phyloP scores from a whole-genome alignment of 1,140 invertebrate genomes.

The Rhynchophorus ferrugineus region DNA sequence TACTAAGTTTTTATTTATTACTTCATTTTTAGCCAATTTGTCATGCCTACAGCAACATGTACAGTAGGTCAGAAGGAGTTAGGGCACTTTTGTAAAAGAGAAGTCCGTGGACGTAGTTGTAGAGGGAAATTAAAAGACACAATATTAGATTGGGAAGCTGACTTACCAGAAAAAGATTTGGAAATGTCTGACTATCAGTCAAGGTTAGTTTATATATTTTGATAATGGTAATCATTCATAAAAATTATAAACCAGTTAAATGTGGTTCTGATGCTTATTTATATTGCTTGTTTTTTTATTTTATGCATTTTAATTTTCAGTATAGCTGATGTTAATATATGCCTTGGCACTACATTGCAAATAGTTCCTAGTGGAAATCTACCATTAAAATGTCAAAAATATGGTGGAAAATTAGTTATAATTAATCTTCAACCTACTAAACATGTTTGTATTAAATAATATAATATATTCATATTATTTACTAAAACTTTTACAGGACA shows the following conservation, averaged over 20 bases:
- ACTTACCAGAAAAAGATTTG: constrained; percentile 85
- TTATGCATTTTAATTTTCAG: too few species aligned
- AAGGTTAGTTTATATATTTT: constrained; percentile 49
- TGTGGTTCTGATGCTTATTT: constrained; percentile 6
- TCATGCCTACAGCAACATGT: constrained; percentile 66
- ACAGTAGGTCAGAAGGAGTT: constrained; percentile 89
- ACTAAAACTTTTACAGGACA: constrained; percentile 59
- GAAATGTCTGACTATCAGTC: constrained; percentile 80
- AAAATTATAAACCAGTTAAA: too few species aligned
- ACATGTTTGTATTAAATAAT: constrained; percentile 60
- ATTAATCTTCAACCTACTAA: constrained; percentile 96
- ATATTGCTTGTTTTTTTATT: constrained; percentile 32
- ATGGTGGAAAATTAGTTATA: constrained; percentile 83
- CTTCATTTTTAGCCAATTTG: constrained; percentile 64
- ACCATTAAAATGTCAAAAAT: constrained; percentile 81
- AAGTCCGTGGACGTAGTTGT: constrained; percentile 58
- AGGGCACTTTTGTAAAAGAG: constrained; percentile 65
- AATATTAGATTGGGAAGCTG: constrained; percentile 97
- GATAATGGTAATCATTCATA: neutral
- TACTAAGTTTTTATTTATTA: constrained; percentile 1
- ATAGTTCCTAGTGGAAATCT: constrained; percentile 95
- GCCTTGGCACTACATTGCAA: constrained; percentile 93
- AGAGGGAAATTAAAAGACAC: constrained; percentile 82
- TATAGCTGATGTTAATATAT: constrained; percentile 85
- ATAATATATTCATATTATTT: neutral